Base-by-base conservation (phyloP, 1,140 invertebrate genomes). In the Tribolium madens region DNA sequence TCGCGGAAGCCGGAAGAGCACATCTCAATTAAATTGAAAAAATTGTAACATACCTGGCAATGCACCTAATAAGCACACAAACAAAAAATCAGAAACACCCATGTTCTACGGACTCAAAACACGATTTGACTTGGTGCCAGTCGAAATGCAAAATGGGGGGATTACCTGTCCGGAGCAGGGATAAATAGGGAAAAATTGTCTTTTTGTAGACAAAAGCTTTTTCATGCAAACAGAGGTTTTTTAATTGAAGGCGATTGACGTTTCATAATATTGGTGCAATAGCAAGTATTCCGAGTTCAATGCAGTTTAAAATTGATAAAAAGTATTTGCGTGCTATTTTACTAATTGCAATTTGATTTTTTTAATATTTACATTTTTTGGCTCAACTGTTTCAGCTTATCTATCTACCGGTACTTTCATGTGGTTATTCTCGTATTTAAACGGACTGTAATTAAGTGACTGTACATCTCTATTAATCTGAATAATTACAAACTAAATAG, bases 1-100 rank as follows among this genome's bases (percentile, higher is more conserved):
- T 72, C 36, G n/a, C 52, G 26, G 9, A 53, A n/a, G 7, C 14
- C 7, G 14, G 15, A 64, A 57, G 68, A 36, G 69, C 75, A 73
- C 73, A 42, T 18, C 12, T 21, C 31, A 50, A 50, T 12, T n/a
- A 26, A 73, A 26, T 0, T 42, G 9, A 53, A 73, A 52, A 12
- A 71, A 70, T 64, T 31, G 4, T 7, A 60, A 82, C 79, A 68
- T 81, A 84, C 83, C 83, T 47, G 83, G 83, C 57, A 84, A 76
- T 9, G 81, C 69, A 73, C 83, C 79, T 5, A 84, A 64, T 36
- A 84, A 75, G 77, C 83, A 84, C 78, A 84, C 64, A 46, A 84
- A 79, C 46, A 81, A 77, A 77, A 80, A 82, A 79, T 82, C 80
- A 13, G 78, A 79, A n/a, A 81, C 77, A 78, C 57, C 81, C 81